Evolutionary conservation across 2,888 invertebrate species (phyloP), one percentile per base, ranked within the genome.

Genomic region (Osedax frankpressi): DNA sequence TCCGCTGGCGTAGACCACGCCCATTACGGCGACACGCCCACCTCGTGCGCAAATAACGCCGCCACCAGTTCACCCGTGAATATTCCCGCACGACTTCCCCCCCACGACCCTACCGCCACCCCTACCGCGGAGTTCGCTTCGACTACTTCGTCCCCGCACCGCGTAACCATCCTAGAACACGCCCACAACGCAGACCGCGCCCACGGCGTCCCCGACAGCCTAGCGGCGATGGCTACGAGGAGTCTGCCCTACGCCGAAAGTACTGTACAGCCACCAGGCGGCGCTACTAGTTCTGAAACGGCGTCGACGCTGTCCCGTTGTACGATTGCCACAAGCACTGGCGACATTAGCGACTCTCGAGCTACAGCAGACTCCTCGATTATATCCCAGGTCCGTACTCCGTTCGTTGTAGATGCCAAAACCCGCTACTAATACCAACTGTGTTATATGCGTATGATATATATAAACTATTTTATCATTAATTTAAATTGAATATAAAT

Each of bases 101-200:
- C 19, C 44, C 11, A 44, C 72, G 11, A 11, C 44, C 44, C 44
- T 6, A 44, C 19, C 6, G 25, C 28, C 26, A n/a, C n/a, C n/a
- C n/a, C n/a, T n/a, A n/a, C n/a, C n/a, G n/a, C n/a, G n/a, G n/a
- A n/a, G n/a, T n/a, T n/a, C 28, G 73, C 59, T 28, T 72, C 44
- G 44, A 89, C 89, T 79, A 94, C 93, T 85, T 87, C 89, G 80
- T 95, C 95, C 88, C 91, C 92, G 80, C 88, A 94, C 30, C 95
- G 93, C 76, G 78, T 77, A 86, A 87, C 87, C 27, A 82, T 85
- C 60, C 85, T 85, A 75, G 85, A 86, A 75, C 86, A 87, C 86
- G 89, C 28, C 27, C 27, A 28, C 65, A 89, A 82, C 79, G 77
- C n/a, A 62, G 27, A 26, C 71, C 19, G 19, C 59, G n/a, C 59